Percentiles rank a stretch among this genome's conserved stretches.
Evolutionary conservation across 2,113 vertebrate species (phyloP).

Genomic region (Silurus asotus): DNA sequence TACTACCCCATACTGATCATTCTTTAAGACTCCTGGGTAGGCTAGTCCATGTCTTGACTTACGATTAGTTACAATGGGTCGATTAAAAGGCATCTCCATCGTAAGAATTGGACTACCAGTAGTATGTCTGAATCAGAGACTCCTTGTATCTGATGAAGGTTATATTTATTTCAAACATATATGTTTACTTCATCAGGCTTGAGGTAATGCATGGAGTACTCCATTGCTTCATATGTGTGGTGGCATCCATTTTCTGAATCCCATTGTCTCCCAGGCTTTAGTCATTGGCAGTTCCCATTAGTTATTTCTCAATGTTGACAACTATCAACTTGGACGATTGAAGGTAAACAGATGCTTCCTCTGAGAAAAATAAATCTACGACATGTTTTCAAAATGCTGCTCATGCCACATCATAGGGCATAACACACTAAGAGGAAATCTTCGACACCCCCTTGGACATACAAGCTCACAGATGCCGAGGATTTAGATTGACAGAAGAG

Average conservation of each 20-base stretch:
- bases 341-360: neutral
- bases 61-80: no score
- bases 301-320: neutral
- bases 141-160: neutral
- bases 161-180: no score
- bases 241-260: constrained; percentile 34
- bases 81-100: no score
- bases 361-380: neutral
- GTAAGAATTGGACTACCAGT: no score
- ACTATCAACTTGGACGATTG: neutral
- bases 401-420: neutral
- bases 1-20: no score
- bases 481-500: neutral
- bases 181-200: no score
- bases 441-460: neutral
- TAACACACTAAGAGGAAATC: neutral
- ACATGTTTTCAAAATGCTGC: neutral
- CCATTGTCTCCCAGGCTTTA: neutral
- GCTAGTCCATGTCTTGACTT: no score
- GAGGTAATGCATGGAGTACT: no score
- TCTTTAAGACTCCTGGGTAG: no score
- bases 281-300: neutral
- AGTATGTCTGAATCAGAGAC: neutral
- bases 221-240: constrained; percentile 62
- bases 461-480: neutral